Evolutionary conservation across 2,888 invertebrate species (phyloP).

Genomic region (Nasonia oneida): DNA sequence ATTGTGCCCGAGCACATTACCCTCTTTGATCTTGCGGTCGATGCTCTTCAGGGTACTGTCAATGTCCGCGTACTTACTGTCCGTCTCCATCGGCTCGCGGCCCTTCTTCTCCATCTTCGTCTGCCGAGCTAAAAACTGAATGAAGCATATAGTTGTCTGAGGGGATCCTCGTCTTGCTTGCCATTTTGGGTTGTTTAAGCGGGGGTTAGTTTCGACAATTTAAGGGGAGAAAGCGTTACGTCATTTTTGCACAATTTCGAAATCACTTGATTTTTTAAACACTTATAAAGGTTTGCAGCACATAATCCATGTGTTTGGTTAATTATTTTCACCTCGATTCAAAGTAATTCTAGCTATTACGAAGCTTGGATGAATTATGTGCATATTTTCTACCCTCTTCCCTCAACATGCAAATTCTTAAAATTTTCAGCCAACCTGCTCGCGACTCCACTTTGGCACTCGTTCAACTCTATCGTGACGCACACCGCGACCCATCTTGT

Average conservation of each 20-base stretch:
- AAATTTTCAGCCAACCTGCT: slow-evolving; percentile 81
- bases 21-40: slow-evolving; percentile 89
- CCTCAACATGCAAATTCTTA: slow-evolving; percentile 18
- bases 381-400: slow-evolving; percentile 15
- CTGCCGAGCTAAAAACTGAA: slow-evolving; percentile 84
- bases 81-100: slow-evolving; percentile 82
- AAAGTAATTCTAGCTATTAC: neutral
- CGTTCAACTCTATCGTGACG: slow-evolving; percentile 83
- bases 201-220: neutral
- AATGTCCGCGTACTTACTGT: slow-evolving; percentile 85
- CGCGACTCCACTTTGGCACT: slow-evolving; percentile 95
- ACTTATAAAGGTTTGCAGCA: neutral
- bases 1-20: slow-evolving; percentile 85
- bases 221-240: slow-evolving; percentile 27
- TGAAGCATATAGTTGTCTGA: slow-evolving; percentile 75
- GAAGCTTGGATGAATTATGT: neutral
- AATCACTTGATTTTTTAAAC: neutral
- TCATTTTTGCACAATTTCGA: neutral
- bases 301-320: slow-evolving; percentile 5
- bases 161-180: slow-evolving; percentile 39
- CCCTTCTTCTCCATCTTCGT: slow-evolving; percentile 86
- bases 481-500: slow-evolving; percentile 84
- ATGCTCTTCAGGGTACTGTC: slow-evolving; percentile 87
- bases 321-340: neutral
- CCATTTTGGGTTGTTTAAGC: neutral